Conservation (phyloP, 1,140 invertebrate species). For the Diachasma alloeum region DNA sequence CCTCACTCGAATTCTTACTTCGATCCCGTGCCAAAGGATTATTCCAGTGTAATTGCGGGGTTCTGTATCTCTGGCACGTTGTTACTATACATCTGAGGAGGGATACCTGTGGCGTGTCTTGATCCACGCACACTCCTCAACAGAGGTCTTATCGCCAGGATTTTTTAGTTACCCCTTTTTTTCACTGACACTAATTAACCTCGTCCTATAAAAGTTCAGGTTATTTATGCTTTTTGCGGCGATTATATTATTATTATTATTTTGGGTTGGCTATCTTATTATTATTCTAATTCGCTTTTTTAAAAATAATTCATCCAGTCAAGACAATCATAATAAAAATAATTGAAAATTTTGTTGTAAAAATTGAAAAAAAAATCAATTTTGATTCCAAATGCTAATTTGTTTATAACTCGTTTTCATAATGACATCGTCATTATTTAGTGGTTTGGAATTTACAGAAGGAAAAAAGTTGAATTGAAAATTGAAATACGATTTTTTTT, state of each 20-base stretch:
- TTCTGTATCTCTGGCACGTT: conserved; percentile 2
- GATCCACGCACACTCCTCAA: background rate
- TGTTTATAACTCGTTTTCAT: too few relatives aligned
- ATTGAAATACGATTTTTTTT: too few relatives aligned
- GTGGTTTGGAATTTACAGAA: too few relatives aligned
- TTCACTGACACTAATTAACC: conserved; percentile 7
- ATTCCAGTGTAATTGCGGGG: conserved; percentile 7
- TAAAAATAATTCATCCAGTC: too few relatives aligned
- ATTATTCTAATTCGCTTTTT: too few relatives aligned
- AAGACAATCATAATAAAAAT: too few relatives aligned
- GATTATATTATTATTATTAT: background rate
- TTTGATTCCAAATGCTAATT: too few relatives aligned
- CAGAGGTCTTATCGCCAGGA: background rate
- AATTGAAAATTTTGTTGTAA: too few relatives aligned
- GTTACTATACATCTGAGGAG: conserved; percentile 4
- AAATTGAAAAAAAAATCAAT: too few relatives aligned
- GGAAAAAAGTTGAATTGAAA: too few relatives aligned
- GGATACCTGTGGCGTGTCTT: conserved; percentile 5
- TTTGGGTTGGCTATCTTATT: too few relatives aligned
- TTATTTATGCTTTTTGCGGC: background rate
- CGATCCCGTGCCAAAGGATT: conserved; percentile 4
- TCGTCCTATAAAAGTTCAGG: background rate
- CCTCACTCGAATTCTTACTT: conserved; percentile 1
- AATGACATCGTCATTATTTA: too few relatives aligned
- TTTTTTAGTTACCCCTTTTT: background rate